phyloP scores from a whole-genome alignment of 2,113 vertebrate genomes.

The Perccottus glenii region DNA sequence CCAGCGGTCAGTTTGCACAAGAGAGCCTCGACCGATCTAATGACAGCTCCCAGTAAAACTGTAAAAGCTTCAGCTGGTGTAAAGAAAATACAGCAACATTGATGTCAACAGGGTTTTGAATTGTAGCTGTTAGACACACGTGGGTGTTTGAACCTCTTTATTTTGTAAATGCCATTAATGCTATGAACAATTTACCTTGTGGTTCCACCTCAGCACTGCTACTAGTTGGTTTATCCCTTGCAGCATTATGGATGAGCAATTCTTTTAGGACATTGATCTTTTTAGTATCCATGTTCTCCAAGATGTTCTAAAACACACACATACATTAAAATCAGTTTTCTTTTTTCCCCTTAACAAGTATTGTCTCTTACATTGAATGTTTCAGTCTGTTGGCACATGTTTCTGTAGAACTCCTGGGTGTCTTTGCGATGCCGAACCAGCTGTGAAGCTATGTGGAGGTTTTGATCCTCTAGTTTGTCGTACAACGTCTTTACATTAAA shows the following conservation, averaged over 20 bases:
- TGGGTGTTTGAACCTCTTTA: too few species aligned
- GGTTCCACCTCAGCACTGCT: slow-evolving; percentile 27
- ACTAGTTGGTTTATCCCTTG: slow-evolving; percentile 41
- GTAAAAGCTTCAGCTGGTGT: slow-evolving; percentile 55
- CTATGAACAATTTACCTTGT: slow-evolving; percentile 54
- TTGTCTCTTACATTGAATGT: slow-evolving; percentile 78
- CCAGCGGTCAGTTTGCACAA: slow-evolving; percentile 55
- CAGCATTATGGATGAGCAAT: slow-evolving; percentile 41
- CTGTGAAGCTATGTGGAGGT: slow-evolving; percentile 88
- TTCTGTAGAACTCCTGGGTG: slow-evolving; percentile 82
- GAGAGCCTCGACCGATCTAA: slow-evolving; percentile 71
- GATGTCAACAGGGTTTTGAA: neutral
- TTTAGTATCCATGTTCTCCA: slow-evolving; percentile 76
- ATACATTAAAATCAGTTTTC: neutral
- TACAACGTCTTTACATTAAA: slow-evolving; percentile 91
- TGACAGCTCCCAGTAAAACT: slow-evolving; percentile 67
- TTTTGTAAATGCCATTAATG: neutral
- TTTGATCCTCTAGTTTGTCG: slow-evolving; percentile 94
- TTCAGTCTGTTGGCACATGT: slow-evolving; percentile 81
- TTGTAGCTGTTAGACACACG: neutral
- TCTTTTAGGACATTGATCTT: slow-evolving; percentile 63
- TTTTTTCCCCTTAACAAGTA: neutral
- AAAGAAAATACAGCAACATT: neutral
- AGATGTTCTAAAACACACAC: slow-evolving; percentile 74
- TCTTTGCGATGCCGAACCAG: slow-evolving; percentile 87